A percentile compares a stretch with the other conserved stretches of the same genome.
These are phyloP conservation scores for Melanotus villosus DNA, from an alignment of 2,888 invertebrate genomes.

Conservation along the genomic window DNA sequence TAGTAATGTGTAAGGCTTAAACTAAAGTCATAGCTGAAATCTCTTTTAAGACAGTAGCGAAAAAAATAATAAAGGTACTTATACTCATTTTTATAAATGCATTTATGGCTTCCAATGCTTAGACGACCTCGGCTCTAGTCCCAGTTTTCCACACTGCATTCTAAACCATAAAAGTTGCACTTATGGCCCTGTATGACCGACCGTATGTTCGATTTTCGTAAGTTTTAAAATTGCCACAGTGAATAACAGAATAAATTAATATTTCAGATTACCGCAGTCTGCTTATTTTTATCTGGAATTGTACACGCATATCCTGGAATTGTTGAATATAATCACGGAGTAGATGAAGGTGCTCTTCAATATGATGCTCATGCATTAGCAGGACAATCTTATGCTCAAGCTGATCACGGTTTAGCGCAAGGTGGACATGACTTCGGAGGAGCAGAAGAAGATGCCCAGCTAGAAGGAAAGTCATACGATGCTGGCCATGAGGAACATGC, in stretches of 20 bases:
- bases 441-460: neutral
- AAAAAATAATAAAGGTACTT: too few relatives aligned
- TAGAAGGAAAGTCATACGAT: neutral
- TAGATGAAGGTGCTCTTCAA: slow-evolving; percentile 11
- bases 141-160: too few relatives aligned
- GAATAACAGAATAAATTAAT: neutral
- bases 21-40: too few relatives aligned
- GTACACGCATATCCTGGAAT: slow-evolving; percentile 27
- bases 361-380: neutral
- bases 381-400: slow-evolving; percentile 8
- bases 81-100: too few relatives aligned
- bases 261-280: neutral
- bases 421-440: neutral
- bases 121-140: too few relatives aligned
- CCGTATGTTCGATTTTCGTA: too few relatives aligned
- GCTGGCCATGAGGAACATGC: neutral
- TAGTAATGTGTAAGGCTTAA: too few relatives aligned
- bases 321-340: slow-evolving; percentile 17
- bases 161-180: too few relatives aligned
- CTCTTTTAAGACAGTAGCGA: too few relatives aligned
- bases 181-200: too few relatives aligned
- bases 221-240: too few relatives aligned
- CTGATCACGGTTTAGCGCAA: neutral
- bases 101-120: too few relatives aligned
- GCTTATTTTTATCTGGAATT: neutral